Evolutionary conservation across 2,797 vertebrate species (phyloP).

Genomic region (Danio aesculapii): DNA sequence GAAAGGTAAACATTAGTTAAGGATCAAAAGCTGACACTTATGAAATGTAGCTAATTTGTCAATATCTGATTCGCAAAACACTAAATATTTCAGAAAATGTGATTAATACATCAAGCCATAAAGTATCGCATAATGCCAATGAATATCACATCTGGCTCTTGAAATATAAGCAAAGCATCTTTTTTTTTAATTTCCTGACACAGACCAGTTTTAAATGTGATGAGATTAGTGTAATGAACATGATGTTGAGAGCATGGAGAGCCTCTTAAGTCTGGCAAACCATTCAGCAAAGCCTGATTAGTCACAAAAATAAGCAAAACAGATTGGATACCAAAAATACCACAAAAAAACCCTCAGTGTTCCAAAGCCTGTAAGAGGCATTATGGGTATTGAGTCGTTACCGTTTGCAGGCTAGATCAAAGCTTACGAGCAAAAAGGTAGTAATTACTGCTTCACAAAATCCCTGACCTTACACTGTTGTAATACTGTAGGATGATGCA

Average conservation of each 20-base stretch:
- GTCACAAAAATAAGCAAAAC: constrained; percentile 39
- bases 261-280: constrained; percentile 36
- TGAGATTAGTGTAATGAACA: constrained; percentile 21
- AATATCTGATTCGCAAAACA: constrained; percentile 3
- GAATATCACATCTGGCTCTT: constrained; percentile 24
- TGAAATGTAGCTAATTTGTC: not conserved
- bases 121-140: not conserved
- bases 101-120: constrained; percentile 16
- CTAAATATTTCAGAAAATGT: not conserved
- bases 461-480: not conserved
- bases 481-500: not conserved
- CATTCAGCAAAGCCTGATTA: constrained; percentile 26
- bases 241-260: constrained; percentile 32
- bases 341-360: not conserved
- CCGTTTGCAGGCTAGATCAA: constrained; percentile 14
- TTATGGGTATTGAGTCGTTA: constrained; percentile 30
- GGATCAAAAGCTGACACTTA: not conserved
- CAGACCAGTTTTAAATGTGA: constrained; percentile 19
- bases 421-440: constrained; percentile 17
- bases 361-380: constrained; percentile 36
- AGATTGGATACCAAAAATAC: constrained; percentile 37
- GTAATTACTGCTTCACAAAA: constrained; percentile 36
- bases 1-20: constrained; percentile 10
- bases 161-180: constrained; percentile 23
- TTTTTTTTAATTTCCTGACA: not conserved